Evolutionary conservation across 1,140 invertebrate species (phyloP).

Genomic region (Adoxophyes honmai): DNA sequence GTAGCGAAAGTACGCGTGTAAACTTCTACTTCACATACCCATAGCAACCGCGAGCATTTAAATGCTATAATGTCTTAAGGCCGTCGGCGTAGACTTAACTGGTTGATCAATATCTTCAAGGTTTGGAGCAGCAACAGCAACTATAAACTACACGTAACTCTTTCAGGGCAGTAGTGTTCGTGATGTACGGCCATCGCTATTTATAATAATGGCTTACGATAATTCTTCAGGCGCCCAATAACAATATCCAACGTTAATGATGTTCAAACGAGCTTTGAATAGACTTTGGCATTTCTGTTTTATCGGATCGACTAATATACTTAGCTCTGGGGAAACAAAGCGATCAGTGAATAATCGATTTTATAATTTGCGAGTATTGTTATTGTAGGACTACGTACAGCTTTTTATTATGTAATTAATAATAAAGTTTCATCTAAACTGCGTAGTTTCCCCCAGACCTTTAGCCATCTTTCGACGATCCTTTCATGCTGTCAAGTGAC

Average conservation of each 20-base stretch:
- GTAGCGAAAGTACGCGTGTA: too few species aligned
- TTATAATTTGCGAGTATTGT: too few species aligned
- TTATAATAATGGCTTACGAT: not conserved
- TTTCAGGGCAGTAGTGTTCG: not conserved
- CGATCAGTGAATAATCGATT: not conserved
- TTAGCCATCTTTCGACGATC: conserved; percentile 7
- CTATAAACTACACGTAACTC: not conserved
- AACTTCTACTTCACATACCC: too few species aligned
- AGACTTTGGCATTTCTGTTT: not conserved
- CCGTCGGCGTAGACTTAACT: not conserved
- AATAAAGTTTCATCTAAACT: not conserved
- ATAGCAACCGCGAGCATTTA: not conserved
- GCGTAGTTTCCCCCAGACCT: not conserved
- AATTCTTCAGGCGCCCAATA: not conserved
- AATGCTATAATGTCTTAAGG: not conserved
- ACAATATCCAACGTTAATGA: conserved; percentile 8
- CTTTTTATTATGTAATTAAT: not conserved
- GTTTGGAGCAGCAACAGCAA: not conserved
- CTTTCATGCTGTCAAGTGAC: not conserved
- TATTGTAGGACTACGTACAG: too few species aligned
- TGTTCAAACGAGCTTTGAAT: not conserved
- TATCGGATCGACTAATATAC: not conserved
- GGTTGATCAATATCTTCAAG: conserved; percentile 12
- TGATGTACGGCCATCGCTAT: conserved; percentile 11
- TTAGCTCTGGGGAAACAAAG: not conserved